Conservation (phyloP, 2,797 vertebrate genomes). For the Sebastes taczanowskii region DNA sequence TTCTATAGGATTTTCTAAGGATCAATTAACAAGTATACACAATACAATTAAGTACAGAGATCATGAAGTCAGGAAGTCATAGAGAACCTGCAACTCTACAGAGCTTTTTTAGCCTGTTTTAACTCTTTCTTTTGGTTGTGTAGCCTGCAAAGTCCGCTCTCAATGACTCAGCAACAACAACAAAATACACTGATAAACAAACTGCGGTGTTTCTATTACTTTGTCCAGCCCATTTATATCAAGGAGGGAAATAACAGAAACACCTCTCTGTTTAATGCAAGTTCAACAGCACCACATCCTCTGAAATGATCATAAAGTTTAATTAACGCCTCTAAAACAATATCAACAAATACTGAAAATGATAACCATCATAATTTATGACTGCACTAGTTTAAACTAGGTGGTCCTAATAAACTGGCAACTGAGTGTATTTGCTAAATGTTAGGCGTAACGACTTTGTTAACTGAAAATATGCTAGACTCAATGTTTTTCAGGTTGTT, state of each 20-base stretch:
- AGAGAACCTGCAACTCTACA: neutral
- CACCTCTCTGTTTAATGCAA: neutral
- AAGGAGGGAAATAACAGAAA: neutral
- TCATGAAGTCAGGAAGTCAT: neutral
- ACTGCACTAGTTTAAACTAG: neutral
- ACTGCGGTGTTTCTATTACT: neutral
- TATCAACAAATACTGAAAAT: neutral
- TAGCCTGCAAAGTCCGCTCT: neutral
- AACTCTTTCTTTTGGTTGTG: neutral
- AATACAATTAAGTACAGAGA: neutral
- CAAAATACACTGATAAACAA: neutral
- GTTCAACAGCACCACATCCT: neutral
- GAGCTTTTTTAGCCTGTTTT: neutral
- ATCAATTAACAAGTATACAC: neutral
- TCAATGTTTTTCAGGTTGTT: neutral
- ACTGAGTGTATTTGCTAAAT: neutral
- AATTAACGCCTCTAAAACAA: neutral
- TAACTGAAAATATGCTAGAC: neutral
- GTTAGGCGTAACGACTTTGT: neutral
- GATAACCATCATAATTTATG: neutral
- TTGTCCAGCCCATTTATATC: neutral
- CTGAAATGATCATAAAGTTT: neutral
- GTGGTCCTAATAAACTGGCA: neutral
- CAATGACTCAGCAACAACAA: neutral
- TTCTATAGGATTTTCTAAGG: too few species aligned